phyloP scores from a whole-genome alignment of 2,113 vertebrate species.

The Sebastes fasciatus region DNA sequence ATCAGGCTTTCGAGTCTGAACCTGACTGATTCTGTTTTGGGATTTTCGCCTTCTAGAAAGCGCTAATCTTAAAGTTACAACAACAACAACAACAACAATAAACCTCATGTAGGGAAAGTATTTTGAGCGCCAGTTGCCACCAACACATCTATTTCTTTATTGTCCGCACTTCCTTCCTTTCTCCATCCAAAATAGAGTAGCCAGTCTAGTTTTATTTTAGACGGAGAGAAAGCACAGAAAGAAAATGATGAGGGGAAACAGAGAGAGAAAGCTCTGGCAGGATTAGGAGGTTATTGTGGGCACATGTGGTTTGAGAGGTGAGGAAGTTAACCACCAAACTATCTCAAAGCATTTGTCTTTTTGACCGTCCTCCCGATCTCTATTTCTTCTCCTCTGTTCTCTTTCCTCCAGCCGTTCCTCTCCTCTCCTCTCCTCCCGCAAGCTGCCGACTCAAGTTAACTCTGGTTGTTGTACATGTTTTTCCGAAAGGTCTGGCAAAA shows the following conservation, averaged over 20 bases:
- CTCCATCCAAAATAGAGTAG: background rate
- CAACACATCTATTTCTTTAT: background rate
- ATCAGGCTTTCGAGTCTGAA: background rate
- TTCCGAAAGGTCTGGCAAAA: conserved; percentile 58
- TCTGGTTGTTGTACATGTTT: conserved; percentile 52
- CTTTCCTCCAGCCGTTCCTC: conserved; percentile 1
- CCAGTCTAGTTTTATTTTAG: background rate
- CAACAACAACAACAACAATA: too few relatives aligned
- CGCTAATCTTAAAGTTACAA: background rate
- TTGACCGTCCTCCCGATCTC: background rate
- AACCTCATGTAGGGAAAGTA: background rate
- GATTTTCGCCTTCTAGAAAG: background rate
- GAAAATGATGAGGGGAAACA: background rate
- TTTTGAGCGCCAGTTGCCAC: background rate
- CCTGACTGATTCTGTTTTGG: background rate
- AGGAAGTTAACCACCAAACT: conserved; percentile 37
- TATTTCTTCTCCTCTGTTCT: background rate
- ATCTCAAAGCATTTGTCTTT: conserved; percentile 39
- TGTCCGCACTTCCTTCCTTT: background rate
- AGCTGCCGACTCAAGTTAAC: conserved; percentile 37
- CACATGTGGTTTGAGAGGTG: conserved; percentile 47
- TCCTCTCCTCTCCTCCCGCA: conserved; percentile 33
- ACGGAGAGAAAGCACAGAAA: background rate
- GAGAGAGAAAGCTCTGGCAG: background rate
- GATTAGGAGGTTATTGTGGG: conserved; percentile 22